Base-by-base conservation (phyloP, 2,888 invertebrate genomes). In the Lithophane ornitopus region DNA sequence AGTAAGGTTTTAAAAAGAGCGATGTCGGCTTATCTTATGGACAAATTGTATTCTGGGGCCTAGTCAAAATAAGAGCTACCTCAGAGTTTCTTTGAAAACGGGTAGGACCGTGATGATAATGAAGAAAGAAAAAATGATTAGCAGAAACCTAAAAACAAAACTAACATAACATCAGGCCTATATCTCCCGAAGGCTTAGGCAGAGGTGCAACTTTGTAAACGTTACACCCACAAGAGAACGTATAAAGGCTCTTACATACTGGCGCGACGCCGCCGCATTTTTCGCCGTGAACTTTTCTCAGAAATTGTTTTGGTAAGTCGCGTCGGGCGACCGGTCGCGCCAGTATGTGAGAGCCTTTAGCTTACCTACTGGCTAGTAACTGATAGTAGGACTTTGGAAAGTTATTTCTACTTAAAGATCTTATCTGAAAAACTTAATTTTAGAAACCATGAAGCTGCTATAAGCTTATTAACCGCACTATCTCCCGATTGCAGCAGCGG, bases 401-500 rank as follows among this genome's bases (percentile, higher is more conserved):
- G 34, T 72, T 41, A 66, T 46, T 46, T 54, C 19, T 34, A 54
- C 74, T 41, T 54, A n/a, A 14, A 26, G 44, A 66, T 28, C 3
- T 49, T 61, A 66, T 66, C 61, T 22, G 7, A 49, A 16, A 78
- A 66, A 66, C 22, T 61, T 54, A 58, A 70, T 76, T 72, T 52
- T 41, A 8, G 34, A 70, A 70, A 12, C 34, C 46, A 34, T 63
- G 49, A 16, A 70, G 41, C n/a, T 19, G n/a, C 59, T n/a, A 4
- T 82, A 71, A 74, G 52, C 66, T 54, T 76, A 67, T 75, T 82
- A 84, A 63, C 76, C n/a, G 62, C 59, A 12, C 69, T 80, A 82
- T 80, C 72, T 67, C 66, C 49, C 6, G 34, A 46, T 49, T 54
- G 62, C 72, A 49, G 19, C 19, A 70, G 69, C n/a, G 39, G 54